phyloP scores from a whole-genome alignment of 2,888 invertebrate species.

The Acronicta alni region DNA sequence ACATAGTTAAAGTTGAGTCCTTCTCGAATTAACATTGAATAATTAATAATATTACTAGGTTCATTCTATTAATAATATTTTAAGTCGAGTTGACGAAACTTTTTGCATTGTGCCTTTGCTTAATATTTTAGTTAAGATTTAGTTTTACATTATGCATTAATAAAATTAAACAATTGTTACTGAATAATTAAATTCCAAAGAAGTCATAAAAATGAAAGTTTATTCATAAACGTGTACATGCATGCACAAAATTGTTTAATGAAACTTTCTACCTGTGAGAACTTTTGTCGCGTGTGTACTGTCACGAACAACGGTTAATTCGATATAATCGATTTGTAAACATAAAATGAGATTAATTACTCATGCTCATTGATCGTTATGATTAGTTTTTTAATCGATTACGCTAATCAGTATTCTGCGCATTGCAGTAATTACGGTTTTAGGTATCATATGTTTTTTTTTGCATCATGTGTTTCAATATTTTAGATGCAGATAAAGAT shows the following conservation, averaged over 20 bases:
- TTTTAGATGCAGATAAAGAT: no score
- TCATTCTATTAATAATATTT: no score
- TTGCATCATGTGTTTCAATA: not conserved
- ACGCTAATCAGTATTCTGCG: not conserved
- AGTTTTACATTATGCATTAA: no score
- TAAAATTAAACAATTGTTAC: not conserved
- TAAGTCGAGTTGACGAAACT: no score
- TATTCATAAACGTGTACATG: slow-evolving; percentile 21
- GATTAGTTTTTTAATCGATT: slow-evolving; percentile 29
- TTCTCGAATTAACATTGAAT: no score
- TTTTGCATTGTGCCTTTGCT: no score
- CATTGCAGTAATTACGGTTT: not conserved
- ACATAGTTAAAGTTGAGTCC: no score
- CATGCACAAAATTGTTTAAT: slow-evolving; percentile 31
- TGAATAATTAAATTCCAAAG: slow-evolving; percentile 17
- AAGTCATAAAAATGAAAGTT: slow-evolving; percentile 37
- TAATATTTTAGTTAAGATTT: no score
- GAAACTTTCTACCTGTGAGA: slow-evolving; percentile 41
- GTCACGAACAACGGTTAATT: slow-evolving; percentile 32
- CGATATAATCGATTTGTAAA: slow-evolving; percentile 32
- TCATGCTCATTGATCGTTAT: slow-evolving; percentile 15
- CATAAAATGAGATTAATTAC: slow-evolving; percentile 31
- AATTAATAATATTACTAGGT: no score
- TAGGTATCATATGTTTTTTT: slow-evolving; percentile 1
- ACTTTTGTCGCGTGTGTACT: slow-evolving; percentile 43